Percentiles rank a stretch among this genome's conserved stretches.
Evolutionary conservation across 2,797 vertebrate genomes (phyloP).

Genomic region (Falco cherrug): DNA sequence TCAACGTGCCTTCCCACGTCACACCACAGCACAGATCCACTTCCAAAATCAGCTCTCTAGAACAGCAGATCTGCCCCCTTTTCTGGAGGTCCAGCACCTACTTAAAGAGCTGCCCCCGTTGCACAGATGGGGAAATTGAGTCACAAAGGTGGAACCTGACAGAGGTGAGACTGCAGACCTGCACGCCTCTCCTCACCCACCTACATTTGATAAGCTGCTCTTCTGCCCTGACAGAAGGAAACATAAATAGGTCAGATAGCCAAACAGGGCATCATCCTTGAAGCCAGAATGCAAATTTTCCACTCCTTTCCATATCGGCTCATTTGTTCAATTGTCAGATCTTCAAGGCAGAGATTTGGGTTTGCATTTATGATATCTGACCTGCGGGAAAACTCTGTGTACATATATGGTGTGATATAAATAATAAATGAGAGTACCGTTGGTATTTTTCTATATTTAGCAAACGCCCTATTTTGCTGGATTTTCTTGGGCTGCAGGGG

Average conservation of each 20-base stretch:
- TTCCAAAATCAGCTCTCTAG: not conserved
- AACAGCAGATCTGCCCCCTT: not conserved
- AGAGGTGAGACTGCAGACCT: slow-evolving; percentile 17
- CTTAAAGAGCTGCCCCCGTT: not conserved
- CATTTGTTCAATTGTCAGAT: slow-evolving; percentile 53
- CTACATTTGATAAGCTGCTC: slow-evolving; percentile 3
- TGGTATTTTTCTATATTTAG: slow-evolving; percentile 69
- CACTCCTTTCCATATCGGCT: slow-evolving; percentile 19
- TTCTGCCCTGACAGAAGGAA: slow-evolving; percentile 1
- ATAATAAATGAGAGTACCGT: slow-evolving; percentile 68
- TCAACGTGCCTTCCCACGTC: not conserved
- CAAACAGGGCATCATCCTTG: not conserved
- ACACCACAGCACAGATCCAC: not conserved
- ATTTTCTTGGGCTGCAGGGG: slow-evolving; percentile 60
- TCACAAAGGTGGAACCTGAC: not conserved
- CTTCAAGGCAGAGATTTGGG: slow-evolving; percentile 43
- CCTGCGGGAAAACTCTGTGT: slow-evolving; percentile 45
- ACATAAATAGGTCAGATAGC: slow-evolving; percentile 37
- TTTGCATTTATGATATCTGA: slow-evolving; percentile 61
- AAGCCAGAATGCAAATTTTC: slow-evolving; percentile 18
- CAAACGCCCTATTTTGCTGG: slow-evolving; percentile 58
- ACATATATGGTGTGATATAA: slow-evolving; percentile 65
- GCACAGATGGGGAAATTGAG: not conserved
- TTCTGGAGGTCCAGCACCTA: not conserved
- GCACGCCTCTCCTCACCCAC: not conserved